Evolutionary conservation across 23 tunicate genomes (phyloP), one percentile per base, ranked within the genome.

Genomic region (Styela clava): DNA sequence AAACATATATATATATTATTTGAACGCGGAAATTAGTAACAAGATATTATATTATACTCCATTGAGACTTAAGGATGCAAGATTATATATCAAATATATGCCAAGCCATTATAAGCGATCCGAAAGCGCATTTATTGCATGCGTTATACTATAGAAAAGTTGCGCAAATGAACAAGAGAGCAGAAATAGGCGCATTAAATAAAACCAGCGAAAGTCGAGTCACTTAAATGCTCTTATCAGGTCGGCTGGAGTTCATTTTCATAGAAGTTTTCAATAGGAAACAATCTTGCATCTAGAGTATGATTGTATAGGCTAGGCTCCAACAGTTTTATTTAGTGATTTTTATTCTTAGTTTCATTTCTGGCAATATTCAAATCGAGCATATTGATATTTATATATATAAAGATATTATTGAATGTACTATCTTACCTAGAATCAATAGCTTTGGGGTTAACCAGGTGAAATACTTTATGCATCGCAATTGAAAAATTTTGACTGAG

Each of bases 391-490:
- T 31, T 18, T 20, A 20, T 56, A 56, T 18, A 56, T 20, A 56
- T 56, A 56, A 56, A 56, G 63, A 20, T 20, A 56, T 56, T 56
- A 20, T 18, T 65, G 70, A 65, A 65, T 65, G 7, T 24, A 5
- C 7, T 65, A 65, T 65, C 7, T 65, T 26, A 76, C 81, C 37
- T 29, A 18, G 81, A 76, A 44, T 86, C 63, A 24, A 87, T 62
- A 23, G 52, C 74, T 31, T 84, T 86, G 35, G 92, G 84, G 64
- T 92, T 91, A 19, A 92, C 81, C 62, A 92, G 36, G 37, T 92
- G 97, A 36, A 85, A 92, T 27, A 92, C 84, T 76, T 92, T 85
- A 51, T 92, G 92, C 62, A 83, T 84, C 2, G 97, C 79, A 25
- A 69, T 70, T 64, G 74, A 83, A 7, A 87, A 34, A 1, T 87